Conservation (phyloP, 92 coral and sea anemone species). For the Plumapathes pennacea region DNA sequence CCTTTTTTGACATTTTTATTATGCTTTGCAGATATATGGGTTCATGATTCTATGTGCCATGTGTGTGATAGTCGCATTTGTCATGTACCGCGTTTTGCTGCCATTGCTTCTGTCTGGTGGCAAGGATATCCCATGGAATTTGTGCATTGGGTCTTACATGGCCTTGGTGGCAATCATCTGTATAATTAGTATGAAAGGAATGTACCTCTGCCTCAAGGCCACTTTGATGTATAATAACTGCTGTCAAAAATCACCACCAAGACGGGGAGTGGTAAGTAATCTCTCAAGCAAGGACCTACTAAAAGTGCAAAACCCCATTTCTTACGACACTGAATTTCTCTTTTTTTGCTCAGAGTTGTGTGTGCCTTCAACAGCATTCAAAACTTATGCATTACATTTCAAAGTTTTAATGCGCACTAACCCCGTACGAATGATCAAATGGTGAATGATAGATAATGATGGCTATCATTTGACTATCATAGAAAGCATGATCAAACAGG, state of each 20-base stretch:
- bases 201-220: slow-evolving; percentile 58
- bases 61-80: slow-evolving; percentile 37
- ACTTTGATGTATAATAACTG: slow-evolving; percentile 64
- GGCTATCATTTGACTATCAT: no score
- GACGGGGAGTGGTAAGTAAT: slow-evolving; percentile 50
- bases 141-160: slow-evolving; percentile 75
- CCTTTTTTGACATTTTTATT: no score
- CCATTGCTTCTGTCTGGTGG: slow-evolving; percentile 56
- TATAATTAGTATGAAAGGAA: slow-evolving; percentile 71
- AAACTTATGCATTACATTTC: no score
- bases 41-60: slow-evolving; percentile 63
- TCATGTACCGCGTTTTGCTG: slow-evolving; percentile 68
- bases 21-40: slow-evolving; percentile 65
- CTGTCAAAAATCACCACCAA: slow-evolving; percentile 43
- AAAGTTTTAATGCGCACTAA: no score
- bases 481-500: no score
- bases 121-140: slow-evolving; percentile 56
- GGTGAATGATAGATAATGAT: no score
- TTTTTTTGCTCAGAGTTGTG: no score
- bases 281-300: no score
- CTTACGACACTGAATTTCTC: no score
- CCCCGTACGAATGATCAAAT: no score
- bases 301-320: no score
- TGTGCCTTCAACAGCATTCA: no score
- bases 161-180: slow-evolving; percentile 59